Conservation (phyloP, 2,113 vertebrate genomes). For the Sarotherodon lohbergeri region DNA sequence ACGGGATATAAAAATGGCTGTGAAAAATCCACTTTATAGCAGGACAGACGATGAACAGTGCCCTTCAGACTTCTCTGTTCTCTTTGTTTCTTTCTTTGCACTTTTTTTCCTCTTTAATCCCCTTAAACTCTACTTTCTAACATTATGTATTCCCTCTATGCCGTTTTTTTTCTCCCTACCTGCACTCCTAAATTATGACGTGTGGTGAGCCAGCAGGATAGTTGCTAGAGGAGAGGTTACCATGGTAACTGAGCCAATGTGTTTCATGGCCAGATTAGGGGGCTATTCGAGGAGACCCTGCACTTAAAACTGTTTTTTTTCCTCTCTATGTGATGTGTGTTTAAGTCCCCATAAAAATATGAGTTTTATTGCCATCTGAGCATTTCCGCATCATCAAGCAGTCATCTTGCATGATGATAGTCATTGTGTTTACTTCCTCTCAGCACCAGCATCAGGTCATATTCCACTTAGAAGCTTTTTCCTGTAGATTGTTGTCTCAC, state of each 20-base stretch:
- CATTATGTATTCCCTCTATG: not conserved
- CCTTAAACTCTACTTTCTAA: not conserved
- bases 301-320: not conserved
- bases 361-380: not conserved
- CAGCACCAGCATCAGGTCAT: not conserved
- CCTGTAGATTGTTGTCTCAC: not conserved
- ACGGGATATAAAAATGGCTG: not conserved
- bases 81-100: not conserved
- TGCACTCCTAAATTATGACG: not conserved
- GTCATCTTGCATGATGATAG: not conserved
- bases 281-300: not conserved
- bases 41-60: not conserved
- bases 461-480: constrained; percentile 9
- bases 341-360: not conserved
- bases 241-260: constrained; percentile 43
- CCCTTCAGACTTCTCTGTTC: not conserved
- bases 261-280: constrained; percentile 16
- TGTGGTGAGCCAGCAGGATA: constrained; percentile 19
- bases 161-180: not conserved
- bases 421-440: not conserved
- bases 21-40: not conserved
- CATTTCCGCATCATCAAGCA: not conserved
- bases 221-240: constrained; percentile 27
- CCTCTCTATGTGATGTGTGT: not conserved
- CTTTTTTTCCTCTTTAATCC: not conserved